Evolutionary conservation across 2,797 vertebrate species (phyloP).

Genomic region (Sebastes minor): DNA sequence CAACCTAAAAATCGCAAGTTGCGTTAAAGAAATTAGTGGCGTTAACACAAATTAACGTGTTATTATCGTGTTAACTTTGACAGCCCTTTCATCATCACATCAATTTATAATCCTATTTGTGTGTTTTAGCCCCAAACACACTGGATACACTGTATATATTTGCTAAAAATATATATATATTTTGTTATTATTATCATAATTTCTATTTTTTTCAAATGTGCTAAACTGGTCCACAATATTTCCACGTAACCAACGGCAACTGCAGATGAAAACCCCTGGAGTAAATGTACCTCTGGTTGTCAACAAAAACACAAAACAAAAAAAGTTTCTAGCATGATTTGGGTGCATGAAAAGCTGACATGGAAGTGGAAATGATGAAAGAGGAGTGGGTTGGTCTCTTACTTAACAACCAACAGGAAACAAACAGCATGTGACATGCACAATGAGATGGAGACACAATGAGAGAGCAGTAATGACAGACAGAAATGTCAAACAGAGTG

Average conservation of each 20-base stretch:
- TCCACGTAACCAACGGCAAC: neutral
- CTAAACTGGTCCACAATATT: fast-evolving
- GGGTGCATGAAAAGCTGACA: neutral
- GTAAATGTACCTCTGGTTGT: neutral
- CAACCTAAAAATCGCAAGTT: too few species aligned
- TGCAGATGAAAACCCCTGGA: neutral
- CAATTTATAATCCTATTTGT: fast-evolving
- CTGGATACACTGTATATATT: too few species aligned
- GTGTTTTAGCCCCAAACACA: too few species aligned
- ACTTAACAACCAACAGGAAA: constrained; percentile 22
- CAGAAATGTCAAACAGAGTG: constrained; percentile 30
- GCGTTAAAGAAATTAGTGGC: too few species aligned
- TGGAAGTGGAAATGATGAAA: neutral
- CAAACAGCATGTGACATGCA: constrained; percentile 7
- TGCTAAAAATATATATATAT: too few species aligned
- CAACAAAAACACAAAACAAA: neutral
- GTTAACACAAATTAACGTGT: fast-evolving
- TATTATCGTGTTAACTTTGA: fast-evolving
- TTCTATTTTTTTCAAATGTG: too few species aligned
- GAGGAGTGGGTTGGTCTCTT: neutral
- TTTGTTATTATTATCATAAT: too few species aligned
- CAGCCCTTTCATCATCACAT: neutral
- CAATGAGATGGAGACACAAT: constrained; percentile 28
- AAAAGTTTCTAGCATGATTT: neutral
- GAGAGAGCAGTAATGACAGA: constrained; percentile 21